Evolutionary conservation across 2,113 vertebrate genomes (phyloP).

Genomic region (Scomber colias): DNA sequence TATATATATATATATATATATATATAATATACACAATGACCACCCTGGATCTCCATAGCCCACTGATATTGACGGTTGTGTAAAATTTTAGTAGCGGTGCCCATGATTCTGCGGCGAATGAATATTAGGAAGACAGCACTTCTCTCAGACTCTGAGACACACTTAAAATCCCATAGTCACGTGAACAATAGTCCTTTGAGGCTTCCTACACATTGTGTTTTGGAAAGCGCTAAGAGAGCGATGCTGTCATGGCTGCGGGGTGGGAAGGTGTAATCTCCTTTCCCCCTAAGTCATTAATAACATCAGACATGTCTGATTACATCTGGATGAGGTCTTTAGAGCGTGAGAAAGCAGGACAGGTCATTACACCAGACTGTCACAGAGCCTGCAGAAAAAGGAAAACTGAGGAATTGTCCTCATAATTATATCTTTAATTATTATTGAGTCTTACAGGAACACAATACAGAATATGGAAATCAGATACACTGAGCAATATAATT

Average conservation of each 20-base stretch:
- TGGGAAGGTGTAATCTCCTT: constrained; percentile 59
- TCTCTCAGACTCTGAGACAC: constrained; percentile 1
- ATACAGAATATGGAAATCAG: neutral
- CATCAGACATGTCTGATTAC: constrained; percentile 73
- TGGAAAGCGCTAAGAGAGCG: constrained; percentile 38
- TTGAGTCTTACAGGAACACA: neutral
- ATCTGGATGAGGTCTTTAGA: constrained; percentile 70
- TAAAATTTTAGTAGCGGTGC: too few relatives aligned
- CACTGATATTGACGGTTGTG: too few relatives aligned
- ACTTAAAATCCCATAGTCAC: constrained; percentile 27
- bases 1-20: too few relatives aligned
- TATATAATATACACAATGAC: too few relatives aligned
- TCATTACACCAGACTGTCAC: constrained; percentile 57
- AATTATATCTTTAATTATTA: constrained; percentile 20
- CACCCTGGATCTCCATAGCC: too few relatives aligned
- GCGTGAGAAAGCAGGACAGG: constrained; percentile 76
- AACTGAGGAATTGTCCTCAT: constrained; percentile 19
- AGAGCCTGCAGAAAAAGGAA: constrained; percentile 18
- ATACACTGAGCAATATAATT: neutral
- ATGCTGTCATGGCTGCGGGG: constrained; percentile 48
- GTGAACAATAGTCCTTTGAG: constrained; percentile 17
- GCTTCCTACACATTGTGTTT: constrained; percentile 33
- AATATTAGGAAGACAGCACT: too few relatives aligned
- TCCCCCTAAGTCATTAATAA: constrained; percentile 78
- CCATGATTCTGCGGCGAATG: too few relatives aligned